Evolutionary conservation across 2,113 vertebrate genomes (phyloP).

Genomic region (Corydoras maculifer): DNA sequence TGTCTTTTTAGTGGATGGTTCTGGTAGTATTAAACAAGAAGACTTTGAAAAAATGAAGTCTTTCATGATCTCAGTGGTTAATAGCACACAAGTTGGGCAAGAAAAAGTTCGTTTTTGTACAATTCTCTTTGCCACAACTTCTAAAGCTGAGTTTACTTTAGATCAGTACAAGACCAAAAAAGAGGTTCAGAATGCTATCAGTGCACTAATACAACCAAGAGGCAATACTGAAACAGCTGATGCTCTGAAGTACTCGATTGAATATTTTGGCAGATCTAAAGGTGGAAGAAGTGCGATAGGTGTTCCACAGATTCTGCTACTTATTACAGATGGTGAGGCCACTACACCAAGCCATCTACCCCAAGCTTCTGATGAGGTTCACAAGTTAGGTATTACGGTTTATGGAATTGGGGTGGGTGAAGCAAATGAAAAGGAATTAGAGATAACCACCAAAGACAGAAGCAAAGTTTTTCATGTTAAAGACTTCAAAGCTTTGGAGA

Average conservation of each 20-base stretch:
- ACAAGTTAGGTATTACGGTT: constrained; percentile 47
- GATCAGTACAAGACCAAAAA: constrained; percentile 48
- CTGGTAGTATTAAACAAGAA: constrained; percentile 41
- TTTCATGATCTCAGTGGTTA: constrained; percentile 68
- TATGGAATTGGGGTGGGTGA: constrained; percentile 64
- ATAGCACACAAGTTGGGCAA: constrained; percentile 59
- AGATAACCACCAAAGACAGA: constrained; percentile 52
- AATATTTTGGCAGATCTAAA: constrained; percentile 50
- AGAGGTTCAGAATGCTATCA: constrained; percentile 56
- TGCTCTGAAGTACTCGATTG: constrained; percentile 57
- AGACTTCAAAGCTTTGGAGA: constrained; percentile 55
- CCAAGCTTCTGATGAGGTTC: constrained; percentile 42
- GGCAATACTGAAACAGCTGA: constrained; percentile 60
- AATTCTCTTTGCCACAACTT: constrained; percentile 53
- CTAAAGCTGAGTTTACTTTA: constrained; percentile 53
- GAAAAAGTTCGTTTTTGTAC: constrained; percentile 63
- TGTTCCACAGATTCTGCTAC: constrained; percentile 64
- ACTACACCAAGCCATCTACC: constrained; percentile 47
- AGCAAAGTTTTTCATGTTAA: constrained; percentile 60
- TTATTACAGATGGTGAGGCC: constrained; percentile 70
- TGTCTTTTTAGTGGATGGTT: constrained; percentile 72
- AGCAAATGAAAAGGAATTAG: constrained; percentile 55
- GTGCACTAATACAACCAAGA: neutral
- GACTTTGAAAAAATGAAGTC: constrained; percentile 61
- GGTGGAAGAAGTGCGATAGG: constrained; percentile 52